These are phyloP conservation scores for Eolophus roseicapilla DNA, from an alignment of 2,113 vertebrate species.

Conservation along the genomic window DNA sequence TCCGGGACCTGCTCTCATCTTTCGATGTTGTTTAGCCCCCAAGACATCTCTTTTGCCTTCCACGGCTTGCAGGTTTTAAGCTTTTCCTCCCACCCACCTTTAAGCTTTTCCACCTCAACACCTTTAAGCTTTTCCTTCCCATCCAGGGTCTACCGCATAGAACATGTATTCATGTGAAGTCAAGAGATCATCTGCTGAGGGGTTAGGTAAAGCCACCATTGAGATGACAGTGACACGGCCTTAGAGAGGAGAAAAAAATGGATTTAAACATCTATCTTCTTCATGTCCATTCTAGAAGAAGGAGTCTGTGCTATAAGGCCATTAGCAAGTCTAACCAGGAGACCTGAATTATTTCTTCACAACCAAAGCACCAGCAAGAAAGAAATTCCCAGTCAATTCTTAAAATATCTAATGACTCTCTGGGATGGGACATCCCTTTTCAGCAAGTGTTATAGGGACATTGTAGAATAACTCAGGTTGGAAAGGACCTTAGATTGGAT, in stretches of 20 bases:
- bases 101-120: neutral
- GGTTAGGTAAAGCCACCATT: neutral
- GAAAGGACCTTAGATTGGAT: neutral
- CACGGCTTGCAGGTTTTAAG: neutral
- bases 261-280: neutral
- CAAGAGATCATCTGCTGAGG: neutral
- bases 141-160: neutral
- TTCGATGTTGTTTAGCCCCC: neutral
- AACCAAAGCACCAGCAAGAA: neutral
- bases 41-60: neutral
- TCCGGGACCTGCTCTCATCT: neutral
- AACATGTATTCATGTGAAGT: rapidly evolving
- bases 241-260: neutral
- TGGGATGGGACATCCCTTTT: neutral
- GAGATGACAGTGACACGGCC: neutral
- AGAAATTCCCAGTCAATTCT: neutral
- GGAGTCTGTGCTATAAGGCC: neutral
- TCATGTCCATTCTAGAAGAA: neutral
- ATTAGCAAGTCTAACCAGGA: neutral
- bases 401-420: neutral
- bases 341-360: neutral
- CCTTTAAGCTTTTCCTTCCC: neutral
- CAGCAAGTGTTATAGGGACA: neutral
- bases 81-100: neutral
- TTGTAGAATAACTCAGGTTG: neutral